Conservation (phyloP, 1,140 invertebrate genomes). For the Probaryconus sp. region DNA sequence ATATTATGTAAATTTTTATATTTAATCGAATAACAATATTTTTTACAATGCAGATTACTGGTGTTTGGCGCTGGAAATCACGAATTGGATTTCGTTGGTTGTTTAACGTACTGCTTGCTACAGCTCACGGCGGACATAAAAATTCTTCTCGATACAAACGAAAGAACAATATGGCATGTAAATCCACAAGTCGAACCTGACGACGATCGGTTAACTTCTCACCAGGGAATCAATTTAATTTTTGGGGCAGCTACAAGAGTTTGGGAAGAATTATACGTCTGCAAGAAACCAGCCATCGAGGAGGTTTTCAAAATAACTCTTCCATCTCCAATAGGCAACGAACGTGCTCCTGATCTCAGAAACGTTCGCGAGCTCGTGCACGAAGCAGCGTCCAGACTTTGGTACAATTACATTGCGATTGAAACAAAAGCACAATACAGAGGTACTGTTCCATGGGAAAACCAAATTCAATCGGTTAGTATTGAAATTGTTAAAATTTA, state of each 20-base stretch:
- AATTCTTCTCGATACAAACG: constrained; percentile 87
- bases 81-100: constrained; percentile 96
- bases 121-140: constrained; percentile 95
- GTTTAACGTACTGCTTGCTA: constrained; percentile 96
- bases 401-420: constrained; percentile 93
- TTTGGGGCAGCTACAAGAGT: constrained; percentile 93
- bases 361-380: constrained; percentile 89
- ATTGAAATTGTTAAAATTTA: constrained; percentile 1
- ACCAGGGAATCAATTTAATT: constrained; percentile 92
- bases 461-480: constrained; percentile 92
- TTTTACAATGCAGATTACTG: constrained; percentile 83
- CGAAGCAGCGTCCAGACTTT: constrained; percentile 91
- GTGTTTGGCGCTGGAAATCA: constrained; percentile 97
- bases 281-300: constrained; percentile 96
- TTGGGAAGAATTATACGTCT: constrained; percentile 98
- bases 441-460: constrained; percentile 88
- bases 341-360: constrained; percentile 88
- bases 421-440: constrained; percentile 91
- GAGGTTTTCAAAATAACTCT: constrained; percentile 95
- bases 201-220: constrained; percentile 86
- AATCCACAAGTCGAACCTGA: constrained; percentile 86
- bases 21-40: constrained; percentile 20
- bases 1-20: constrained; percentile 10
- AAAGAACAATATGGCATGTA: constrained; percentile 93
- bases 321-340: constrained; percentile 82